Base-by-base conservation (phyloP, 2,797 vertebrate species). In the Columba guinea region DNA sequence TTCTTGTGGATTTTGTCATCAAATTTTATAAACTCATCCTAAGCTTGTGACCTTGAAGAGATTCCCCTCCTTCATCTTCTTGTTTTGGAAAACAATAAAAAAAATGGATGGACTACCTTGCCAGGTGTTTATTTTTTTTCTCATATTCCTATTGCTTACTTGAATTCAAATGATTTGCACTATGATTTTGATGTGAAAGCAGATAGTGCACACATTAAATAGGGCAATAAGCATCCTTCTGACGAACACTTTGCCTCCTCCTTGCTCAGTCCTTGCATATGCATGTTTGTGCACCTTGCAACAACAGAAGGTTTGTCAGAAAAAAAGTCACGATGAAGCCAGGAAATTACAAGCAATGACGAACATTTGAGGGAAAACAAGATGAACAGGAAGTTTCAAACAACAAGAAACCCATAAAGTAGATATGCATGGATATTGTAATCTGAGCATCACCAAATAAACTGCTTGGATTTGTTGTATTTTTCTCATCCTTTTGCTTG, bases 281-380 rank as follows among this genome's bases (percentile, higher is more conserved):
- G 81, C 32, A 78, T 89, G 52, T 79, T 90, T 94, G 67, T 78
- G 68, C 53, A 94, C 89, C 82, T 97, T 84, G 35, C 67, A 94
- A 93, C 71, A 89, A 67, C 59, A 90, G 93, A 94, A 92, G 70
- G 80, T 94, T 94, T 96, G 71, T 94, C 78, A 90, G 94, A 81
- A 94, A 90, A 94, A 90, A 44, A 84, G 83, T 74, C 37, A 32
- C 62, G 39, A 94, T 78, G 71, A 94, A 93, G 86, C 69, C 89
- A 96, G 84, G 51, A 96, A 94, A 95, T 94, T 84, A 91, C 91
- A 95, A 84, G 70, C 60, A 95, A 82, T 95, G 74, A 95, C 7
- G 55, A 90, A 96, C 93, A 83, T 74, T 21, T 87, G 48, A 81
- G 28, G 48, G 17, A 26, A 34, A 86, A 91, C 84, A 63, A 59